Evolutionary conservation across 2,113 vertebrate species (phyloP).

Genomic region (Planiliza haematocheilus): DNA sequence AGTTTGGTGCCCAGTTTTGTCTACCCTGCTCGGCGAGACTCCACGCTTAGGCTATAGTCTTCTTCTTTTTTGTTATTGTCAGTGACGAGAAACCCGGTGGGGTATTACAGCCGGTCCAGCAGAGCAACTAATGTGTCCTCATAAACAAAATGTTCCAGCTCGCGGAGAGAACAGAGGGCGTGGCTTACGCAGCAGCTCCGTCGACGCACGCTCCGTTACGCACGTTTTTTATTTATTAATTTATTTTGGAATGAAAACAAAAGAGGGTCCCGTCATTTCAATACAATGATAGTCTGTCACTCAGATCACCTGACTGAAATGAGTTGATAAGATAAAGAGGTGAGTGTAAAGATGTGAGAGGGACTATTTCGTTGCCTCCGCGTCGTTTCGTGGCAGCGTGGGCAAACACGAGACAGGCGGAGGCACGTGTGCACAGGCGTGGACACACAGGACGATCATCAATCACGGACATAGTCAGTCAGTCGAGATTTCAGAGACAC

Average conservation of each 20-base stretch:
- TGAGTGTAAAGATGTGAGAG: too few relatives aligned
- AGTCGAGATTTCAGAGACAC: too few relatives aligned
- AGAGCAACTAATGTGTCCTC: slow-evolving; percentile 38
- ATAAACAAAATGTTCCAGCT: slow-evolving; percentile 77
- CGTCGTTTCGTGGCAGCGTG: slow-evolving; percentile 29
- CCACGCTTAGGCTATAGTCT: too few relatives aligned
- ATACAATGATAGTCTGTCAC: too few relatives aligned
- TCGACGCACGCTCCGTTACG: background rate
- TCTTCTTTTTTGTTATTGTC: too few relatives aligned
- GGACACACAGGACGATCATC: background rate
- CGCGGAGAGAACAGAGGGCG: slow-evolving; percentile 61
- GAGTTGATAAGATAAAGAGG: background rate
- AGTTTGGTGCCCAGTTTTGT: slow-evolving; percentile 25
- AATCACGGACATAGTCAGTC: too few relatives aligned
- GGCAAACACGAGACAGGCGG: slow-evolving; percentile 35
- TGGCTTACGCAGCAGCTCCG: background rate
- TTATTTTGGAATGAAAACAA: background rate
- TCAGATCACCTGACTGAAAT: background rate
- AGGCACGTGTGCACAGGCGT: slow-evolving; percentile 52
- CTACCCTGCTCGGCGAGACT: background rate
- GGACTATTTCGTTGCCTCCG: background rate
- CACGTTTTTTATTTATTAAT: too few relatives aligned
- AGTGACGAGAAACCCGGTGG: background rate
- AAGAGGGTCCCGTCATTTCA: too few relatives aligned
- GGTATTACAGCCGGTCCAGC: slow-evolving; percentile 3